Conservation (phyloP, 2,113 vertebrate species). For the Campylorhamphus procurvoides region DNA sequence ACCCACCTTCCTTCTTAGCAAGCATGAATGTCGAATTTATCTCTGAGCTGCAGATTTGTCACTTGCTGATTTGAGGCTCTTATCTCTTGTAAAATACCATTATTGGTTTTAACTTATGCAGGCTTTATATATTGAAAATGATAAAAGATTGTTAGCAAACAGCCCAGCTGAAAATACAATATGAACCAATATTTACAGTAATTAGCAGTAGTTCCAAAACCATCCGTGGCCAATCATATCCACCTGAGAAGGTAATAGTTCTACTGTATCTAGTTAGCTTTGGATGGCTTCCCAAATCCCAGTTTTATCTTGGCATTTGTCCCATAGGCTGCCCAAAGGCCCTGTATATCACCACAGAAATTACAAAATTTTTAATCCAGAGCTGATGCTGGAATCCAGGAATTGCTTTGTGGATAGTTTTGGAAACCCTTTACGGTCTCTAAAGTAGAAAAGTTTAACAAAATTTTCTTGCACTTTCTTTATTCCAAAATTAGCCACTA, state of each 20-base stretch:
- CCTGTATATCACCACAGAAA: not conserved
- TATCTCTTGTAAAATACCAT: not conserved
- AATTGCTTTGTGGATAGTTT: not conserved
- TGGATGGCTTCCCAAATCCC: not conserved
- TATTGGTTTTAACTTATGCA: not conserved
- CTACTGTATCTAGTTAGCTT: not conserved
- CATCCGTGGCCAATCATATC: not conserved
- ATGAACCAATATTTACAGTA: not conserved
- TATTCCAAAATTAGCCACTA: not conserved
- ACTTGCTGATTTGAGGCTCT: not conserved
- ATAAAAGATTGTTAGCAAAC: not conserved
- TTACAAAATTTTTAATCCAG: not conserved
- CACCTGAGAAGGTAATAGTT: not conserved
- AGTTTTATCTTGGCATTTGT: not conserved
- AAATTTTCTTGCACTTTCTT: not conserved
- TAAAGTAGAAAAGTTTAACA: not conserved
- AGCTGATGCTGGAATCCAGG: not conserved
- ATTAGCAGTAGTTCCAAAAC: not conserved
- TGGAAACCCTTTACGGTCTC: not conserved
- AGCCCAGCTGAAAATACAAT: not conserved
- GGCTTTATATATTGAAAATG: not conserved
- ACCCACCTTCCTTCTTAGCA: not conserved
- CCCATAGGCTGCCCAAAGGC: rapidly evolving
- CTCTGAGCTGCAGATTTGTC: not conserved
- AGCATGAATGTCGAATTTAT: not conserved